Percentiles rank a stretch among this genome's conserved stretches.
phyloP scores from a whole-genome alignment of 1,140 invertebrate genomes.

The Pseudomyrmex cubaensis region DNA sequence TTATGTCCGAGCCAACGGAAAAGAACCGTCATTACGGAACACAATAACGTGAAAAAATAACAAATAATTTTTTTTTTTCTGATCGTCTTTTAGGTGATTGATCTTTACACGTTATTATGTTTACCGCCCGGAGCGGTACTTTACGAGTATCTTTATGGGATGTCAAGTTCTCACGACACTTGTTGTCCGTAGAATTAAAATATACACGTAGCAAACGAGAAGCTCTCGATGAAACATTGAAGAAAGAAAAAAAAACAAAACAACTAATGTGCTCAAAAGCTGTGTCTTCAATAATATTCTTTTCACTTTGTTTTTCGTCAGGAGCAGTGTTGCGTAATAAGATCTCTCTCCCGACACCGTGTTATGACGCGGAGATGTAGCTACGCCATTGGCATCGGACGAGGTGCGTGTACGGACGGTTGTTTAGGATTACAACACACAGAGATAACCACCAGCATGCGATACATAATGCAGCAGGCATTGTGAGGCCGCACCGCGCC shows the following conservation, averaged over 20 bases:
- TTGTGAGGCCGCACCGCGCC: constrained; percentile 78
- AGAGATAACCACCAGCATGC: constrained; percentile 74
- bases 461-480: constrained; percentile 84
- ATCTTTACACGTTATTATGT: too few relatives aligned
- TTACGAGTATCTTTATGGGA: too few relatives aligned
- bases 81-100: too few relatives aligned
- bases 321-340: constrained; percentile 10
- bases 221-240: background rate
- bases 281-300: background rate
- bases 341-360: constrained; percentile 5
- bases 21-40: too few relatives aligned
- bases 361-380: constrained; percentile 24
- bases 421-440: constrained; percentile 78
- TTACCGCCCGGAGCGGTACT: too few relatives aligned
- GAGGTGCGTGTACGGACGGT: constrained; percentile 71
- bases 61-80: too few relatives aligned
- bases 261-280: background rate
- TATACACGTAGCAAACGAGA: background rate
- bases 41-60: too few relatives aligned
- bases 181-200: too few relatives aligned
- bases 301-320: background rate
- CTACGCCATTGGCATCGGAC: constrained; percentile 61
- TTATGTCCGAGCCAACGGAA: too few relatives aligned
- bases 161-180: too few relatives aligned
- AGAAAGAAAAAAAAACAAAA: background rate